phyloP scores from a whole-genome alignment of 2,113 vertebrate species.

The Lucifuga dentata region DNA sequence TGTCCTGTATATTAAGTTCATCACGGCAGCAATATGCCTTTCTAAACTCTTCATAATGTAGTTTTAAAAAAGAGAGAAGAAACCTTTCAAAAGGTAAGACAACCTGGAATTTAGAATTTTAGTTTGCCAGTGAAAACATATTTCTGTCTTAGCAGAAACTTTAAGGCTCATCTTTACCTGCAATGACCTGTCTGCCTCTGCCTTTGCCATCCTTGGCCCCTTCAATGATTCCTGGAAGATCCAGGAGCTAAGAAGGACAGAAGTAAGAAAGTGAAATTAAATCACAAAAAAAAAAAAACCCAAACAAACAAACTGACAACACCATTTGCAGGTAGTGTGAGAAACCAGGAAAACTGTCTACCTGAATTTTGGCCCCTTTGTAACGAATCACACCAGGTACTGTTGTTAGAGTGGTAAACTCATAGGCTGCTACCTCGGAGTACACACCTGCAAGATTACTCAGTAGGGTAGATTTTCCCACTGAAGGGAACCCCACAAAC shows the following conservation, averaged over 20 bases:
- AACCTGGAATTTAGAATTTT: not conserved
- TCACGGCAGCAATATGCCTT: too few species aligned
- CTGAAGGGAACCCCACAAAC: slow-evolving; percentile 98
- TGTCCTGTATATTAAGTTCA: not conserved
- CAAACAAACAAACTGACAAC: not conserved
- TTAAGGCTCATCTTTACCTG: slow-evolving; percentile 82
- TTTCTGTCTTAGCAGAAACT: not conserved
- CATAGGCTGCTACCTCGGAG: slow-evolving; percentile 97
- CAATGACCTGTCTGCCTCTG: slow-evolving; percentile 96
- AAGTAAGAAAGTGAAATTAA: not conserved
- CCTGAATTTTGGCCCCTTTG: slow-evolving; percentile 99
- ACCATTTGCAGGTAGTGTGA: too few species aligned
- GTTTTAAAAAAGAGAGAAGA: too few species aligned
- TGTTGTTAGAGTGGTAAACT: slow-evolving; percentile 97
- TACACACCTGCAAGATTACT: slow-evolving; percentile 98
- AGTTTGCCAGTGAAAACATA: not conserved
- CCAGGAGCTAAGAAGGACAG: slow-evolving; percentile 86
- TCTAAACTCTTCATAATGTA: too few species aligned
- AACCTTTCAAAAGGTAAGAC: not conserved
- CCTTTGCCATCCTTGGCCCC: slow-evolving; percentile 99
- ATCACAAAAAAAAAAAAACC: not conserved
- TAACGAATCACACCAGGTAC: slow-evolving; percentile 98
- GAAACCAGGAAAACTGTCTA: slow-evolving; percentile 59
- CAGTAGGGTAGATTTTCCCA: slow-evolving; percentile 96
- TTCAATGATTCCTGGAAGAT: slow-evolving; percentile 99